A percentile compares a stretch with the other conserved stretches of the same genome.
phyloP scores from a whole-genome alignment of 2,113 vertebrate species.

The Tringa solitaria region DNA sequence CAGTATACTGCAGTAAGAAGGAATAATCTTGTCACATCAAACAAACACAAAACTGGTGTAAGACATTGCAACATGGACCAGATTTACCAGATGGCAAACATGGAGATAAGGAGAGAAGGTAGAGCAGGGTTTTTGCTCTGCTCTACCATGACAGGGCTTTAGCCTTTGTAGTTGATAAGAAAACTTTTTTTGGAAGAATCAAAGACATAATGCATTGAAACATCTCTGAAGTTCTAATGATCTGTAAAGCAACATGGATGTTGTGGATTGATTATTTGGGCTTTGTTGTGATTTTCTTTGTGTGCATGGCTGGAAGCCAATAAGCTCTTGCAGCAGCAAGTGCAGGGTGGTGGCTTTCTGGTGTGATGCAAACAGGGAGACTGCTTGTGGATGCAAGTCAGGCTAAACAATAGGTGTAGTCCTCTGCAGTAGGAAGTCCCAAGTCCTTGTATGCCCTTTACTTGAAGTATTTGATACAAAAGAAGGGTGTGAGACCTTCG shows the following conservation, averaged over 20 bases:
- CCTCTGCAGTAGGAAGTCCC: not conserved
- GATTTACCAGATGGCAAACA: not conserved
- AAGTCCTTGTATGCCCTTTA: not conserved
- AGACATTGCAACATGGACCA: not conserved
- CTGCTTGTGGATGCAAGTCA: not conserved
- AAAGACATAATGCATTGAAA: not conserved
- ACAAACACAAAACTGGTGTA: not conserved
- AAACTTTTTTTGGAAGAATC: not conserved
- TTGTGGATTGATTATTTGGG: not conserved
- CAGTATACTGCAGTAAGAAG: conserved; percentile 40
- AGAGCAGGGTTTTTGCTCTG: not conserved
- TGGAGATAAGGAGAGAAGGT: not conserved
- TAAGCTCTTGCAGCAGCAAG: not conserved
- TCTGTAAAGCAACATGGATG: not conserved
- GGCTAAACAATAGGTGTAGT: not conserved
- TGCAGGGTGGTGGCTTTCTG: not conserved
- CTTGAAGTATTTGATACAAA: not conserved
- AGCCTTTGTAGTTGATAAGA: not conserved
- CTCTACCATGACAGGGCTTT: not conserved
- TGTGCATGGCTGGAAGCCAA: not conserved
- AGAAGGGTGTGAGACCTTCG: not conserved
- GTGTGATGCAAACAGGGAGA: not conserved
- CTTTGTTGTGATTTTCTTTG: not conserved
- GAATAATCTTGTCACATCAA: not conserved
- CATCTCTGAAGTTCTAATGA: not conserved